Base-by-base conservation (phyloP, 2,113 vertebrate species). In the Mormyrus lacerda region DNA sequence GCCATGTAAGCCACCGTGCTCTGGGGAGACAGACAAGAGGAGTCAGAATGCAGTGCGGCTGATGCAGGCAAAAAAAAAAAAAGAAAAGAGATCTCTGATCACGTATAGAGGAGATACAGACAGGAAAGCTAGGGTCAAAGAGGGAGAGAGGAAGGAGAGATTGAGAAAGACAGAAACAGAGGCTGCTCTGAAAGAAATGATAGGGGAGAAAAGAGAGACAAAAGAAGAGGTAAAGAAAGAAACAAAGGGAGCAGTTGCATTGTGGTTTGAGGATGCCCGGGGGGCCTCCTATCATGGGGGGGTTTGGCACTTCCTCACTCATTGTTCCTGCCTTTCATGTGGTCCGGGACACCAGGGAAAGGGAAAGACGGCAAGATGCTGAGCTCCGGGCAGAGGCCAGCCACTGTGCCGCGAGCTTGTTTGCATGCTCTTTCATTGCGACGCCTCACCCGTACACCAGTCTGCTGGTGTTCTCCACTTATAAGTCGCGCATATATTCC, bases 271-370 rank as follows among this genome's bases (percentile, higher is more conserved):
- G 94, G 92, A 92, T 92, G 93, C 92, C 91, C 91, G 90, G 65
- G 21, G 90, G 89, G 91, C 85, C 35, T 90, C 89, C 76, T 53
- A 21, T 4, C 76, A 7, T 21, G 9, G 42, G 24, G 79, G 88
- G 53, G 45, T 61, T 45, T 53, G n/a, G 35, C 50, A 65, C 88
- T 85, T 89, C 88, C 88, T 89, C 44, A 15, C 10, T 53, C 92
- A 50, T 93, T 90, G 89, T 93, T 92, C 90, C 88, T 89, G 76
- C 69, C 91, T 91, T 94, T 93, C 90, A 92, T 92, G 92, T 92
- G 92, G 91, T 90, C 88, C 53, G 0, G 89, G 90, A 87, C 90
- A 92, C 88, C 87, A 89, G 91, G 93, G 92, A 92, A 90, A 92
- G 42, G 86, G 79, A 87, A 90, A 85, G 88, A 90, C 58, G 11